These are phyloP conservation scores for Siniperca undulata DNA, from an alignment of 2,797 vertebrate genomes.

Conservation along the genomic window DNA sequence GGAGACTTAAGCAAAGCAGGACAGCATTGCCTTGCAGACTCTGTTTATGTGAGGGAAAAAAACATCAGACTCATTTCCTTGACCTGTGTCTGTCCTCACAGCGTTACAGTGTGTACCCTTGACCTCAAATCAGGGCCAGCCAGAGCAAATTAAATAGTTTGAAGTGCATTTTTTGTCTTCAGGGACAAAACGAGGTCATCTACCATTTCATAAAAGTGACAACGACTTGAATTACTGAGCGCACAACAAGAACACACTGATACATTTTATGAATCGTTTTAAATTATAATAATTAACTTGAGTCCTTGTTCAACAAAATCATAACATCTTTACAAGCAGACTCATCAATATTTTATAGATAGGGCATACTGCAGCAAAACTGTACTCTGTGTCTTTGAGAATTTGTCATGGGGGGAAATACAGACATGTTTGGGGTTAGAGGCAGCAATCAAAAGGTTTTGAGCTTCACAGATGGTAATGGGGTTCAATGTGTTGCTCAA, in stretches of 20 bases:
- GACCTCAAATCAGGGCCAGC: slow-evolving; percentile 18
- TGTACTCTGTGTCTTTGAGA: slow-evolving; percentile 25
- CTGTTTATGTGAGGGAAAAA: slow-evolving; percentile 30
- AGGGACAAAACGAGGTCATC: not conserved
- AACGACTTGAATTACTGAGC: not conserved
- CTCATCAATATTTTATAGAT: slow-evolving; percentile 47
- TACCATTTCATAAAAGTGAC: slow-evolving; percentile 34
- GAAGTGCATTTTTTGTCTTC: slow-evolving; percentile 33
- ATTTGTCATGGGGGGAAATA: not conserved
- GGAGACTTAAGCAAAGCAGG: slow-evolving; percentile 29
- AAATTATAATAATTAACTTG: slow-evolving; percentile 46
- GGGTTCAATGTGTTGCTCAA: not conserved
- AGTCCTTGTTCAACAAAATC: slow-evolving; percentile 38
- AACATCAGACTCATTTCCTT: slow-evolving; percentile 35
- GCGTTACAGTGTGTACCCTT: slow-evolving; percentile 17
- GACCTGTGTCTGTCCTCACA: slow-evolving; percentile 36
- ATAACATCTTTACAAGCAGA: slow-evolving; percentile 53
- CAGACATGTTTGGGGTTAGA: not conserved
- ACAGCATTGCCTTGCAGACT: slow-evolving; percentile 23
- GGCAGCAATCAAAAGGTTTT: not conserved
- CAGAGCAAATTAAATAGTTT: slow-evolving; percentile 19
- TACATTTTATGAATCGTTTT: slow-evolving; percentile 28
- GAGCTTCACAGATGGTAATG: not conserved
- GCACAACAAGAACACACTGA: slow-evolving; percentile 29
- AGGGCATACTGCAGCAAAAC: not conserved